A percentile compares a stretch with the other conserved stretches of the same genome.
Evolutionary conservation across 2,888 invertebrate genomes (phyloP).

Genomic region (Cosmia pyralina): DNA sequence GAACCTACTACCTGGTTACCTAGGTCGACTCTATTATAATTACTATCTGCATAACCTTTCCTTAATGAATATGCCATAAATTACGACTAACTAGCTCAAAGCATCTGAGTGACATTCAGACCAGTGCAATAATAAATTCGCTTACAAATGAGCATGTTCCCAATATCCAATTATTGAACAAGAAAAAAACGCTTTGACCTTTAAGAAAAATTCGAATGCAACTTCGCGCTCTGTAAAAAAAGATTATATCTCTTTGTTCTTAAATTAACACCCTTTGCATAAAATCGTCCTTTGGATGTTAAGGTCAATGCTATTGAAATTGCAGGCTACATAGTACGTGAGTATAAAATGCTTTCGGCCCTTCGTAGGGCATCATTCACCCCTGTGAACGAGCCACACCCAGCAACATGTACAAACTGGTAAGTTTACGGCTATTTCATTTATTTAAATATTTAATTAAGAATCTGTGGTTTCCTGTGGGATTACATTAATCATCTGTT

Average conservation of each 20-base stretch:
- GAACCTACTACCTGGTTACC: background rate
- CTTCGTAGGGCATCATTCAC: conserved; percentile 75
- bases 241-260: conserved; percentile 24
- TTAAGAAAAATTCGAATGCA: conserved; percentile 25
- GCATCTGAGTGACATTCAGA: conserved; percentile 15
- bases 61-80: conserved; percentile 16
- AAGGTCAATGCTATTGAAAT: conserved; percentile 72
- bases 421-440: conserved; percentile 62
- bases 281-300: conserved; percentile 62
- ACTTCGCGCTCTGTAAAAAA: conserved; percentile 1
- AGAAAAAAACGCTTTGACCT: conserved; percentile 29
- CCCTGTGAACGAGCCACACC: conserved; percentile 68
- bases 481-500: background rate
- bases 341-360: conserved; percentile 71
- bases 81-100: conserved; percentile 29
- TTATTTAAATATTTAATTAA: conserved; percentile 14
- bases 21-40: conserved; percentile 17
- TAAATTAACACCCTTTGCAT: conserved; percentile 55
- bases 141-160: conserved; percentile 16
- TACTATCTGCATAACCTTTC: background rate
- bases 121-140: conserved; percentile 16
- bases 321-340: conserved; percentile 59
- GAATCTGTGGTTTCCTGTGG: background rate
- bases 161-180: conserved; percentile 19
- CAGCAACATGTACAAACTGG: conserved; percentile 77